These are phyloP conservation scores for Platyura marginata DNA, from an alignment of 1,140 invertebrate species.

Conservation along the genomic window DNA sequence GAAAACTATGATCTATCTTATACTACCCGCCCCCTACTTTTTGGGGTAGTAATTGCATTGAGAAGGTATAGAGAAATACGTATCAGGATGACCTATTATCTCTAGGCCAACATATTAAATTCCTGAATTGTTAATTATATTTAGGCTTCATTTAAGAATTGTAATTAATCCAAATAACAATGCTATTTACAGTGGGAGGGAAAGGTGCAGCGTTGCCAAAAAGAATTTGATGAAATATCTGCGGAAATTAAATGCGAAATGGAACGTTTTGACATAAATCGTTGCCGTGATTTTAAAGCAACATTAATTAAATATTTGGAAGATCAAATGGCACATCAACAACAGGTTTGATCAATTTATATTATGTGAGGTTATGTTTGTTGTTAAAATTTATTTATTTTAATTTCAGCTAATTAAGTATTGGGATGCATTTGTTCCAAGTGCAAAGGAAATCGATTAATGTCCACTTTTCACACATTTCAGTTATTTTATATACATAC, in stretches of 20 bases:
- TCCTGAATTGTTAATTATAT: too few species aligned
- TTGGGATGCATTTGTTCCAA: slow-evolving; percentile 87
- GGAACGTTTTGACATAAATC: slow-evolving; percentile 73
- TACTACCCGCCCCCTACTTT: too few species aligned
- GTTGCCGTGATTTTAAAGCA: slow-evolving; percentile 80
- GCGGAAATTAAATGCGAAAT: slow-evolving; percentile 92
- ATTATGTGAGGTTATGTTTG: background rate
- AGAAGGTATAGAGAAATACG: too few species aligned
- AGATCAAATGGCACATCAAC: slow-evolving; percentile 84
- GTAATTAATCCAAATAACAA: slow-evolving; percentile 4
- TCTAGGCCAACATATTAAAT: too few species aligned
- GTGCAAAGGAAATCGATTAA: slow-evolving; percentile 56
- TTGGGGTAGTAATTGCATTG: too few species aligned
- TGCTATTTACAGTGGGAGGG: slow-evolving; percentile 78
- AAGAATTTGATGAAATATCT: slow-evolving; percentile 93
- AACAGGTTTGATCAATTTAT: slow-evolving; percentile 49
- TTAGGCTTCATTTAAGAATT: too few species aligned
- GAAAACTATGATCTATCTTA: too few species aligned
- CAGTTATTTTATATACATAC: too few species aligned
- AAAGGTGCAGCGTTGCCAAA: slow-evolving; percentile 88
- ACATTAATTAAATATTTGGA: slow-evolving; percentile 85
- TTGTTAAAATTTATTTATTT: slow-evolving; percentile 1
- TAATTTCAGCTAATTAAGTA: slow-evolving; percentile 69
- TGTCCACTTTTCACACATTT: too few species aligned
- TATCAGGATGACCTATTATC: too few species aligned